Evolutionary conservation across 2,113 vertebrate genomes (phyloP).

Genomic region (Aptenodytes patagonicus): DNA sequence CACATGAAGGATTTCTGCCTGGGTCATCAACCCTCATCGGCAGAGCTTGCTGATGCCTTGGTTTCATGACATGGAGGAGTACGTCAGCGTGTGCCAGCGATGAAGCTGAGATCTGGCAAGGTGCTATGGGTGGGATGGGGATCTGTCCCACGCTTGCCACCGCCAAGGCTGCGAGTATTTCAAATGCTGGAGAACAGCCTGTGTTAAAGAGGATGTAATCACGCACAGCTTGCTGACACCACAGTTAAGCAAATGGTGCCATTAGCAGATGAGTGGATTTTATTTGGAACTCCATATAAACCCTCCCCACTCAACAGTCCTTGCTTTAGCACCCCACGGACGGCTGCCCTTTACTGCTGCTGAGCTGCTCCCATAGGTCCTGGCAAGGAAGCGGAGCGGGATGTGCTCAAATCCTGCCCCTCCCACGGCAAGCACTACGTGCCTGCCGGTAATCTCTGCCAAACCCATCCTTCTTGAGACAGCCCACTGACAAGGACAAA

Average conservation of each 20-base stretch:
- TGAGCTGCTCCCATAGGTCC: neutral
- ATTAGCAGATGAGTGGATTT: neutral
- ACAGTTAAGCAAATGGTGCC: neutral
- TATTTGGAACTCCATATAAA: neutral
- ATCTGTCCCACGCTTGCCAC: neutral
- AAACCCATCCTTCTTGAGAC: neutral
- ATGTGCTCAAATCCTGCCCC: neutral
- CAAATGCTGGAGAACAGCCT: neutral
- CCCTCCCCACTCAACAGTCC: neutral
- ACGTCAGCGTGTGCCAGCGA: accelerated
- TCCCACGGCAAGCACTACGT: accelerated
- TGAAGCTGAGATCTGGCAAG: neutral
- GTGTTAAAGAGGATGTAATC: neutral
- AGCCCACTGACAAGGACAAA: neutral
- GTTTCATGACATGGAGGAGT: neutral
- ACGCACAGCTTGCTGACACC: neutral
- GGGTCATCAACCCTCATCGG: neutral
- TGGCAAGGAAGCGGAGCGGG: neutral
- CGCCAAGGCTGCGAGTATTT: neutral
- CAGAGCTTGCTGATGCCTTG: neutral
- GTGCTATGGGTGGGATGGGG: neutral
- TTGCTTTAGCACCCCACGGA: neutral
- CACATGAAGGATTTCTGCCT: neutral
- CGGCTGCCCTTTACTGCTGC: neutral
- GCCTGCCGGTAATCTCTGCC: neutral